Percentiles rank a stretch among this genome's conserved stretches.
phyloP scores from a whole-genome alignment of 2,113 vertebrate genomes.

The Scomber scombrus region DNA sequence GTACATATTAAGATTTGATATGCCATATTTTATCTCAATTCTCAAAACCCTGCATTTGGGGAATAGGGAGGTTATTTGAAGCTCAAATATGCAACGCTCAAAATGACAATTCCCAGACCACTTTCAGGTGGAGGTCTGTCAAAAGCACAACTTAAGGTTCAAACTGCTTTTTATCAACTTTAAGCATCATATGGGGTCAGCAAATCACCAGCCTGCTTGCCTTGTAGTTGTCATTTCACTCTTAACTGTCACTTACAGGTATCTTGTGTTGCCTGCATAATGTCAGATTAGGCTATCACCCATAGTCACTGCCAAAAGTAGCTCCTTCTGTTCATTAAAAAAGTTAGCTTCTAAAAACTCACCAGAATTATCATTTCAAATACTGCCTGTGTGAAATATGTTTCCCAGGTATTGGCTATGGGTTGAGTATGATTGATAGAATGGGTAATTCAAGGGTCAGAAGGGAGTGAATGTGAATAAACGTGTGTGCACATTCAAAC shows the following conservation, averaged over 20 bases:
- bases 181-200: constrained; percentile 79
- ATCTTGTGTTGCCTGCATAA: constrained; percentile 82
- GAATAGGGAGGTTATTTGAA: constrained; percentile 63
- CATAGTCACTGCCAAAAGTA: constrained; percentile 75
- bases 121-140: constrained; percentile 81
- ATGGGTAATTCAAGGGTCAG: constrained; percentile 50
- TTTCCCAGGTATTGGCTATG: constrained; percentile 61
- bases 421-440: constrained; percentile 66
- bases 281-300: constrained; percentile 83
- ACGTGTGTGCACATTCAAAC: constrained; percentile 25
- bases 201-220: constrained; percentile 69
- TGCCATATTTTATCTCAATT: constrained; percentile 75
- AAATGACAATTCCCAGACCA: constrained; percentile 77
- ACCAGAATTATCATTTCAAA: constrained; percentile 80
- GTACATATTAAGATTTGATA: constrained; percentile 78
- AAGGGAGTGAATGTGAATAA: constrained; percentile 47
- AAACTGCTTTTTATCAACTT: constrained; percentile 80
- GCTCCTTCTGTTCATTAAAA: constrained; percentile 81
- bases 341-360: constrained; percentile 82
- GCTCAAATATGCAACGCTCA: constrained; percentile 73
- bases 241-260: constrained; percentile 79
- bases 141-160: constrained; percentile 77
- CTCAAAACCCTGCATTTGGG: constrained; percentile 63
- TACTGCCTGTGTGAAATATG: constrained; percentile 63
- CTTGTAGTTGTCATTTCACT: constrained; percentile 78